Percentiles rank a stretch among this genome's conserved stretches.
phyloP scores from a whole-genome alignment of 2,797 vertebrate genomes.

The Sphenopsis melanotis region DNA sequence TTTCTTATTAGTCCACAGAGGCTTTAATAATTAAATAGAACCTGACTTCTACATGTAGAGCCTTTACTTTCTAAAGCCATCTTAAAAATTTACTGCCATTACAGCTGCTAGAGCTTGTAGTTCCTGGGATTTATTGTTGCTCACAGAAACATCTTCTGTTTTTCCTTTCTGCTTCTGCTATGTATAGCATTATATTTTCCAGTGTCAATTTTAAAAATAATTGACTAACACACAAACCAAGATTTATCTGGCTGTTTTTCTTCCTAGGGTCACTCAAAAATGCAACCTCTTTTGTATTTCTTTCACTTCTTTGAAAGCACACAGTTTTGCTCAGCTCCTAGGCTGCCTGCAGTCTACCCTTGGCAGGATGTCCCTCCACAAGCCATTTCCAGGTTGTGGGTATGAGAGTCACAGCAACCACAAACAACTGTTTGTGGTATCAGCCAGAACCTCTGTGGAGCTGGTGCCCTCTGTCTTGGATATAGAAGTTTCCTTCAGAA shows the following conservation, averaged over 20 bases:
- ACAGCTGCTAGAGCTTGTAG: background rate
- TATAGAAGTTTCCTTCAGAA: background rate
- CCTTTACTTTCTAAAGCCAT: background rate
- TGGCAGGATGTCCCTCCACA: background rate
- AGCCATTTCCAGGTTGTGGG: background rate
- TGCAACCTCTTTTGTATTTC: background rate
- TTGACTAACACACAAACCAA: background rate
- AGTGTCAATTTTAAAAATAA: background rate
- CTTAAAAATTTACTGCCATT: background rate
- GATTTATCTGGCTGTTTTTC: background rate
- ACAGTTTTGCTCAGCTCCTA: background rate
- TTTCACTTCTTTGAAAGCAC: background rate
- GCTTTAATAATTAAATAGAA: conserved; percentile 29
- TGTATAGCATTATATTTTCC: background rate
- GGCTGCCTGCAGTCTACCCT: background rate
- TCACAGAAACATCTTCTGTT: background rate
- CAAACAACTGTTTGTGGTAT: background rate
- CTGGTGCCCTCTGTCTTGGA: background rate
- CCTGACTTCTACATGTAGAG: background rate
- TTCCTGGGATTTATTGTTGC: background rate
- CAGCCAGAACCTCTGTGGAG: background rate
- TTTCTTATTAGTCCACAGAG: conserved; percentile 3
- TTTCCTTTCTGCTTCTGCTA: background rate
- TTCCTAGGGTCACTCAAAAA: background rate
- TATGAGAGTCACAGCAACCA: background rate